Base-by-base conservation (phyloP, 1,140 invertebrate species). In the Ceratosolen solmsi region DNA sequence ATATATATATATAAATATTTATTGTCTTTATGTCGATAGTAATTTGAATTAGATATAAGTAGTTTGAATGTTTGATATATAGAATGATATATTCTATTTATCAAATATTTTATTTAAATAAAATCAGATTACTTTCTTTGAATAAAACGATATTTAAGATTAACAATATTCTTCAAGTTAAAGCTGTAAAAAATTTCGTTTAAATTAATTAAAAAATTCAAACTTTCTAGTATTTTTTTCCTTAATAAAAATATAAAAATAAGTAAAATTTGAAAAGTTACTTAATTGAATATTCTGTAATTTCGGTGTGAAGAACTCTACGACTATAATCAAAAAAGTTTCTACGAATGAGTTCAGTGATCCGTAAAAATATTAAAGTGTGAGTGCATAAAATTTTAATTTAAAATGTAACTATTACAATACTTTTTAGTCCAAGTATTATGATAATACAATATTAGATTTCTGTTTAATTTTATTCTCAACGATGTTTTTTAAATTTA, bases 161-260 rank as follows among this genome's bases (percentile, higher is more conserved):
- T n/a, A n/a, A n/a, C n/a, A n/a, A n/a, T 11, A 22, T 56, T n/a
- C 54, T 56, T n/a, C 15, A 56, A 56, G n/a, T 56, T 56, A 20
- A 56, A 56, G 22, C n/a, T 56, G n/a, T 25, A 56, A 56, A 56
- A 56, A 56, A 4, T 56, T 56, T 25, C 54, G n/a, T 56, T 4
- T 1, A 17, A 56, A 56, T 56, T n/a, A 56, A 56, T 25, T 56
- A 56, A n/a, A 56, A 56, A 56, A 56, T 25, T 56, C 15, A 30
- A 63, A 63, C 25, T 63, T 63, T 63, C 13, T 5, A 33, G 58
- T 63, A 63, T 63, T 63, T 30, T n/a, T 63, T 63, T 63, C 8
- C 27, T 56, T 56, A 56, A 63, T 63, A 63, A 63, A 63, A 63
- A 63, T 63, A 63, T 63, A 63, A 63, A 63, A 63, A 63, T 63